Evolutionary conservation across 1,140 invertebrate genomes (phyloP), one percentile per base, ranked within the genome.

Genomic region (Orussus abietinus): DNA sequence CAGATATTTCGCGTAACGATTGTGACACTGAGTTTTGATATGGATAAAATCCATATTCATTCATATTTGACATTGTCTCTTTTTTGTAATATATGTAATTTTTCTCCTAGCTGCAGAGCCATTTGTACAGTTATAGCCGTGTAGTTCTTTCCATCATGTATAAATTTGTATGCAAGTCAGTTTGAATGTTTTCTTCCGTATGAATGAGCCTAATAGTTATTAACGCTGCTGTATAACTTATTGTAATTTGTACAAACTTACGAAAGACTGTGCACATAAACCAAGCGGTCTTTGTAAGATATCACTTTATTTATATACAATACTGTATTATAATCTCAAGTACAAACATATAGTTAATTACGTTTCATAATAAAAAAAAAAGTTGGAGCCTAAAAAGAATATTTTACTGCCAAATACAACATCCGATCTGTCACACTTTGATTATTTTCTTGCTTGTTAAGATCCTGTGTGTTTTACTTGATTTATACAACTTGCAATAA

Each of bases 241-340:
- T 62, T 63, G 62, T 61, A 66, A 66, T 57, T 55, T 66, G 64
- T 66, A 64, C 60, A 63, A 64, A 66, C 60, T 63, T 66, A 63
- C 58, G 50, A 47, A 60, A 66, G 64, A 66, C 64, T 64, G 57
- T 58, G 54, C 53, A 49, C 50, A 57, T 62, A 56, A 57, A 51
- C 39, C 58, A 60, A 60, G 58, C 62, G 57, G 64, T 64, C 62
- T 63, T 64, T 66, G 62, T 66, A 59, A 66, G 58, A 64, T 66
- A 66, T 64, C 57, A 66, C 57, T 64, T 66, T 66, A 66, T 66
- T 66, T 66, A 66, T 66, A 64, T 64, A 64, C 64, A 64, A 66
- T 62, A 66, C 50, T 66, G 64, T 66, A 66, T 60, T 58, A 66
- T 66, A 66, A 63, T 64, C 62, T 66, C 58, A 60, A 66, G 64